Evolutionary conservation across 2,888 invertebrate species (phyloP).

Genomic region (Ecliptopera silaceata): DNA sequence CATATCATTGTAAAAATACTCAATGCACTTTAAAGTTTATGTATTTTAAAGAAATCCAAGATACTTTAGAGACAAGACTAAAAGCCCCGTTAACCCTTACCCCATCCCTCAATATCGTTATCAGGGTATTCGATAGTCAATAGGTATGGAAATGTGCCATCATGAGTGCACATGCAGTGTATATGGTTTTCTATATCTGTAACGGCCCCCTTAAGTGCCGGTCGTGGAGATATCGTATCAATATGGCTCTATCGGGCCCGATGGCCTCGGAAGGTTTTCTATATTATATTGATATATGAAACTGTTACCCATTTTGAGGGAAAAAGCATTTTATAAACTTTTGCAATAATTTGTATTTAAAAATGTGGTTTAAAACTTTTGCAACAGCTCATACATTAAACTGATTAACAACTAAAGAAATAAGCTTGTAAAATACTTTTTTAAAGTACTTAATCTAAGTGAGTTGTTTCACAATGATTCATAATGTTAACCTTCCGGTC

Average conservation of each 20-base stretch:
- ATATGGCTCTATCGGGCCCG: conserved; percentile 56
- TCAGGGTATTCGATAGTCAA: conserved; percentile 51
- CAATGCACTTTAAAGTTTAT: no score
- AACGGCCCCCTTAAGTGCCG: conserved; percentile 55
- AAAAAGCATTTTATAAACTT: conserved; percentile 18
- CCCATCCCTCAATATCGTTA: conserved; percentile 30
- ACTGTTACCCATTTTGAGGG: conserved; percentile 9
- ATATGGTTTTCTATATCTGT: conserved; percentile 61
- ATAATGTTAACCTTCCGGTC: no score
- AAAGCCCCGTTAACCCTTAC: not conserved
- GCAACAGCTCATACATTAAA: no score
- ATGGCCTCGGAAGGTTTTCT: conserved; percentile 31
- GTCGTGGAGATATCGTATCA: conserved; percentile 60
- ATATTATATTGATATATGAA: conserved; percentile 16
- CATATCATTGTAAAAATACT: no score
- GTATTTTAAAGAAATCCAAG: no score
- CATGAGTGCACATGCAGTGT: conserved; percentile 59
- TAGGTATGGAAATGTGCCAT: conserved; percentile 63
- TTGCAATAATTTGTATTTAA: conserved; percentile 8
- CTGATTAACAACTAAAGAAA: no score
- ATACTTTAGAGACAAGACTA: not conserved
- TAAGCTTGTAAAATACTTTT: no score
- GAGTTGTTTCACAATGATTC: no score
- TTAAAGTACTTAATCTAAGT: no score
- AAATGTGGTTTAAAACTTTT: no score